These are phyloP conservation scores for Cyaniris semiargus DNA, from an alignment of 2,888 invertebrate species.

Conservation along the genomic window DNA sequence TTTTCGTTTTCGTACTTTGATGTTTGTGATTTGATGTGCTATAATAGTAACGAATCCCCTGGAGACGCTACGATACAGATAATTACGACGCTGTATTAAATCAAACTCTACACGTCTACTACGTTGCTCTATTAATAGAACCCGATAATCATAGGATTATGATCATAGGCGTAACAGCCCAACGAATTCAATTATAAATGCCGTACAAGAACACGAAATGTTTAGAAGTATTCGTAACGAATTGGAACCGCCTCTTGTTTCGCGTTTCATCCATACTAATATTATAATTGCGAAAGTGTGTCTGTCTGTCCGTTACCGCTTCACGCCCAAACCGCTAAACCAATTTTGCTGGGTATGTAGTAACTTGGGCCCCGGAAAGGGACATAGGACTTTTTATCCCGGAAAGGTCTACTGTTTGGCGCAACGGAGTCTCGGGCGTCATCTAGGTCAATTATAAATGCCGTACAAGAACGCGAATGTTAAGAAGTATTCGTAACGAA, in stretches of 20 bases:
- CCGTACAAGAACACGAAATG: background rate
- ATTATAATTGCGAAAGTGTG: too few relatives aligned
- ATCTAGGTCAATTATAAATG: background rate
- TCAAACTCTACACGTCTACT: background rate
- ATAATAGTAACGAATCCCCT: background rate
- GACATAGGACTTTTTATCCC: too few relatives aligned
- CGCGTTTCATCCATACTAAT: background rate
- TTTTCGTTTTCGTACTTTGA: background rate
- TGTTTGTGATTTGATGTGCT: slow-evolving; percentile 3
- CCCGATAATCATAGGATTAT: background rate
- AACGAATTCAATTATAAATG: background rate
- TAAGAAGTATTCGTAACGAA: slow-evolving; percentile 14
- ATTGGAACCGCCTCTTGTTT: slow-evolving; percentile 1
- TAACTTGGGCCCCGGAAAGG: too few relatives aligned
- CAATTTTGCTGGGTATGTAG: too few relatives aligned
- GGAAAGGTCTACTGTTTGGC: too few relatives aligned
- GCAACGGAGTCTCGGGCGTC: too few relatives aligned
- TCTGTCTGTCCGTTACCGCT: too few relatives aligned
- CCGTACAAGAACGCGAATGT: background rate
- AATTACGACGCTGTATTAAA: slow-evolving; percentile 4
- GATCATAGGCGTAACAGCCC: background rate
- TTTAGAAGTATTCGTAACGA: slow-evolving; percentile 7
- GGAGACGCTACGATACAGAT: background rate
- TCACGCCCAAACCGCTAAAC: too few relatives aligned
- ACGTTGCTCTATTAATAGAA: background rate